These are phyloP conservation scores for Aspidiotus destructor DNA, from an alignment of 2,888 invertebrate genomes.

Conservation along the genomic window DNA sequence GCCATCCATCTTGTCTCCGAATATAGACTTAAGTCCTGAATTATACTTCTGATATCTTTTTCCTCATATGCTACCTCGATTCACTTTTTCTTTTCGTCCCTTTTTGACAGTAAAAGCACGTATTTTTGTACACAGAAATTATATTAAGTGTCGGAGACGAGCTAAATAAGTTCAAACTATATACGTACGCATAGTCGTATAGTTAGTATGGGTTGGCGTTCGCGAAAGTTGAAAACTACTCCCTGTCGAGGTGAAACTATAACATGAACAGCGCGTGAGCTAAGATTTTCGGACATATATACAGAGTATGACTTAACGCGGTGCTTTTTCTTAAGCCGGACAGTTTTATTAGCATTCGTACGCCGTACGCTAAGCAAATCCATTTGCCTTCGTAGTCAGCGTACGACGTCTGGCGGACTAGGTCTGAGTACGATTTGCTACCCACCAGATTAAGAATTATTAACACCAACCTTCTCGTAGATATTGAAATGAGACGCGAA, in stretches of 20 bases:
- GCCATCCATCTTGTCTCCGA: constrained; percentile 29
- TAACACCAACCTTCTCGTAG: too few relatives aligned
- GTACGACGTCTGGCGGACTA: too few relatives aligned
- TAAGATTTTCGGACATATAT: too few relatives aligned
- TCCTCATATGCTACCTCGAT: constrained; percentile 24
- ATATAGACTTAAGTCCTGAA: constrained; percentile 32
- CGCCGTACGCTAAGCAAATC: too few relatives aligned
- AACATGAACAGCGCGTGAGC: too few relatives aligned
- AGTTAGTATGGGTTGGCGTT: background rate
- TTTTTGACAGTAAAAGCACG: constrained; percentile 30
- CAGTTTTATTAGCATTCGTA: too few relatives aligned
- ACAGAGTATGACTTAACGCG: too few relatives aligned
- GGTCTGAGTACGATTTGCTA: too few relatives aligned
- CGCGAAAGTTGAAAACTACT: background rate
- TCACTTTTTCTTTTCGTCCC: constrained; percentile 26
- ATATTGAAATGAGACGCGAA: too few relatives aligned
- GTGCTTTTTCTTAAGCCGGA: too few relatives aligned
- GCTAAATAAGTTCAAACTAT: constrained; percentile 21
- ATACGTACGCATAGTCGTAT: background rate
- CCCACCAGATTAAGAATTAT: too few relatives aligned
- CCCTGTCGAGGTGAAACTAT: background rate
- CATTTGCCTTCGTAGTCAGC: too few relatives aligned
- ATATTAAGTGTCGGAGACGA: constrained; percentile 27
- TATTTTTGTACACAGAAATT: constrained; percentile 31
- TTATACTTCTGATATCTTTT: constrained; percentile 29